These are phyloP conservation scores for Hydractinia symbiolongicarpus DNA, from an alignment of 30 jellyfish, hydroid and myxozoan genomes.

Conservation along the genomic window DNA sequence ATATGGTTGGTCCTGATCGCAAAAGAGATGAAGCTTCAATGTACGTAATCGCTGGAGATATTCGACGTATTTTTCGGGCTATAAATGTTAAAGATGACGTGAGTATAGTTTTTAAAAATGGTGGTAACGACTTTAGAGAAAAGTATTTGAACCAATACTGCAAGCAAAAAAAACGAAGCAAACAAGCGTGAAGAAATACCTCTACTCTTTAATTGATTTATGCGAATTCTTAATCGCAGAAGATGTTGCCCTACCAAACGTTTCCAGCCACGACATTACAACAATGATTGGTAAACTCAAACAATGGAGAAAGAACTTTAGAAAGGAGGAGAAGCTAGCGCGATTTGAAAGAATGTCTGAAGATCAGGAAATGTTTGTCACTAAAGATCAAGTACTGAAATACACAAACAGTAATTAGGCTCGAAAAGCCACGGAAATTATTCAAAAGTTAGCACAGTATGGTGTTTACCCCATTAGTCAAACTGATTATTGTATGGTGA, in stretches of 20 bases:
- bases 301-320: slow-evolving; percentile 18
- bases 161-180: not conserved
- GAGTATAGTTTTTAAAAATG: not conserved
- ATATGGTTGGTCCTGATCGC: slow-evolving; percentile 9
- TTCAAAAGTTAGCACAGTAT: no score
- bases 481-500: not conserved
- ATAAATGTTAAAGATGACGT: slow-evolving; percentile 1
- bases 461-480: not conserved
- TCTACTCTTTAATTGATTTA: slow-evolving; percentile 1
- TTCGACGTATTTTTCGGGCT: not conserved
- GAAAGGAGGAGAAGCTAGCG: not conserved
- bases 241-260: not conserved
- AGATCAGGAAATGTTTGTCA: slow-evolving; percentile 8
- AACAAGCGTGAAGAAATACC: slow-evolving; percentile 14
- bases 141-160: not conserved
- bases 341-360: not conserved
- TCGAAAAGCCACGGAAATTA: no score
- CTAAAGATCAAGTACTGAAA: not conserved
- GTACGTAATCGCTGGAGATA: slow-evolving; percentile 12
- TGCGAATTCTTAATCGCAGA: slow-evolving; percentile 4
- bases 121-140: slow-evolving; percentile 4
- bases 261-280: not conserved
- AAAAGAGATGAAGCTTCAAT: not conserved
- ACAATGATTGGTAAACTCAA: not conserved
- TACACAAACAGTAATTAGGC: not conserved